Percentiles rank a stretch among this genome's conserved stretches.
These are phyloP conservation scores for Drosophila prosaltans DNA, from an alignment of 1,140 invertebrate species.

Conservation along the genomic window DNA sequence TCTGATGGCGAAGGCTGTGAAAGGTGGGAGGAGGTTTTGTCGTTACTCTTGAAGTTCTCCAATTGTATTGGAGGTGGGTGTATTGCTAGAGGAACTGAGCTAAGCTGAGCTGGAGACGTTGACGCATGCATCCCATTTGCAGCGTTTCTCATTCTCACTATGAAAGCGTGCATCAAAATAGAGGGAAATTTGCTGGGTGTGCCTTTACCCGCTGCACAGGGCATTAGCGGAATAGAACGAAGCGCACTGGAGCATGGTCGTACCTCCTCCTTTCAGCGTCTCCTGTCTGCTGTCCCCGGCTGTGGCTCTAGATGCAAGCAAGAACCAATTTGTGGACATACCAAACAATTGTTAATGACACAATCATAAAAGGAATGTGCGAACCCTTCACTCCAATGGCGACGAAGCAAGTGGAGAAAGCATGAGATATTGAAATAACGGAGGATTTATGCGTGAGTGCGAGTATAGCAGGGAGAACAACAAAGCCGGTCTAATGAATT, in stretches of 20 bases:
- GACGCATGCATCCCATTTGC: neutral
- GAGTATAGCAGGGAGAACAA: neutral
- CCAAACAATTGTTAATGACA: constrained; percentile 12
- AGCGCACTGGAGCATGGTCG: neutral
- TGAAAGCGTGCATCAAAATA: constrained; percentile 1
- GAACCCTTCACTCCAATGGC: neutral
- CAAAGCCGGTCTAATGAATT: constrained; percentile 17
- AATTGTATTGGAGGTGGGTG: too few species aligned
- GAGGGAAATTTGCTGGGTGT: constrained; percentile 14
- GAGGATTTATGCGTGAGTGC: constrained; percentile 3
- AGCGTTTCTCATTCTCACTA: neutral
- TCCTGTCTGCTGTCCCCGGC: too few species aligned
- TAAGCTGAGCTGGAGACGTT: neutral
- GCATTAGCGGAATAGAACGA: neutral
- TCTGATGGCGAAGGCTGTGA: neutral
- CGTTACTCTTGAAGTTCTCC: neutral
- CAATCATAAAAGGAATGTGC: neutral
- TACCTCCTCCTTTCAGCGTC: neutral
- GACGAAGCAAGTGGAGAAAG: neutral
- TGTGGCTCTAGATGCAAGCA: neutral
- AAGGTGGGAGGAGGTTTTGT: neutral
- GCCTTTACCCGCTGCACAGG: constrained; percentile 4
- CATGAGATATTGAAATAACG: neutral
- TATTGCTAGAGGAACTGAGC: neutral
- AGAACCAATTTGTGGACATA: constrained; percentile 6